Conservation (phyloP, 2,888 invertebrate species). For the Tenthredo notha region DNA sequence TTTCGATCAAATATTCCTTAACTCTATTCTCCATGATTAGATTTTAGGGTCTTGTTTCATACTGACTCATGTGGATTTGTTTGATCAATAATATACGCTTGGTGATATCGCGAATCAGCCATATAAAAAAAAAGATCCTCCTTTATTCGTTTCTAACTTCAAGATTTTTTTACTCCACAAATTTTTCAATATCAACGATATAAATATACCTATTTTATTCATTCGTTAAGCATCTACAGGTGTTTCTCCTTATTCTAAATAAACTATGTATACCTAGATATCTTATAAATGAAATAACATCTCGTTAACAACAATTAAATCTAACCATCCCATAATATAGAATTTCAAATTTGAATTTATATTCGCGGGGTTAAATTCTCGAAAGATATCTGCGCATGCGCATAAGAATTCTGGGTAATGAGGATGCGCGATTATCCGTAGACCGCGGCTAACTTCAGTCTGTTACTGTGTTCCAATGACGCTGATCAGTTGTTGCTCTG, state of each 20-base stretch:
- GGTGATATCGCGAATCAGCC: neutral
- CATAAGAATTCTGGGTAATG: neutral
- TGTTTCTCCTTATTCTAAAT: neutral
- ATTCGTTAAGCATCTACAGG: neutral
- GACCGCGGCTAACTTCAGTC: neutral
- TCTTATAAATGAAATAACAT: neutral
- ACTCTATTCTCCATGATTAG: constrained; percentile 20
- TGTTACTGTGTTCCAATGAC: neutral
- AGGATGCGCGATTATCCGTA: neutral
- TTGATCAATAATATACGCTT: constrained; percentile 22
- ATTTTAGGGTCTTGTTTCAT: neutral
- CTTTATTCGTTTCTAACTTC: neutral
- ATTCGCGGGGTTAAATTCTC: neutral
- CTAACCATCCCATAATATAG: neutral
- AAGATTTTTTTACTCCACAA: neutral
- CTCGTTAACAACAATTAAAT: neutral
- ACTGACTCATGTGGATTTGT: constrained; percentile 1
- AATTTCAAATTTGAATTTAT: neutral
- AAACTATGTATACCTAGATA: neutral
- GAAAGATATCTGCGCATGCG: neutral
- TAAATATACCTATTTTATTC: neutral
- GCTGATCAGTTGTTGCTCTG: constrained; percentile 32
- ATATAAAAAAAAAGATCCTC: neutral
- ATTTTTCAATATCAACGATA: no score
- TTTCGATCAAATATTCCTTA: constrained; percentile 62